Evolutionary conservation across 2,888 invertebrate species (phyloP).

Genomic region (Ectemnius cavifrons): DNA sequence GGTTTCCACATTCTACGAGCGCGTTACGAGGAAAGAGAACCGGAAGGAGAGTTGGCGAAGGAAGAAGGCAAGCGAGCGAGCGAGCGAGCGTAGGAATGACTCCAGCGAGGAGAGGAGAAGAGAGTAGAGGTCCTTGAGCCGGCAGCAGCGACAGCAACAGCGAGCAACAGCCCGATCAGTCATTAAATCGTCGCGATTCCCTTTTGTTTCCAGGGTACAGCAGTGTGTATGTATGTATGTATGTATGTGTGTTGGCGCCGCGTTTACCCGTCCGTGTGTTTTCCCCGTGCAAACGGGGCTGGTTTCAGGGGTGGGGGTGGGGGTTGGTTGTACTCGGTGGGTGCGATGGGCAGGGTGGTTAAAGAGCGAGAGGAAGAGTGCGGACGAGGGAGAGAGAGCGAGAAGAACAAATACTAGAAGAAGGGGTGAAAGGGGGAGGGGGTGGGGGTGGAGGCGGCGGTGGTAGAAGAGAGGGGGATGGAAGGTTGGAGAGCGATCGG

Average conservation of each 20-base stretch:
- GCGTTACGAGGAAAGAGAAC: not conserved
- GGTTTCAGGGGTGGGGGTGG: conserved; percentile 54
- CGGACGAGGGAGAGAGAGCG: conserved; percentile 35
- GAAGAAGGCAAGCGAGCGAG: conserved; percentile 6
- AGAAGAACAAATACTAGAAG: conserved; percentile 21
- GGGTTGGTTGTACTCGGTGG: too few species aligned
- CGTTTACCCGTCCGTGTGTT: conserved; percentile 54
- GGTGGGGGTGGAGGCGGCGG: conserved; percentile 39
- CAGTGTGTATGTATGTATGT: conserved; percentile 19
- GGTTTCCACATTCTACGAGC: not conserved
- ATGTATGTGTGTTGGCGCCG: conserved; percentile 13
- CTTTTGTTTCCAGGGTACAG: conserved; percentile 69
- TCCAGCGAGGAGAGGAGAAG: conserved; percentile 11
- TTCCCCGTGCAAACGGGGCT: conserved; percentile 50
- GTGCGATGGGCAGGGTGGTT: conserved; percentile 49
- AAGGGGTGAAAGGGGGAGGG: conserved; percentile 26
- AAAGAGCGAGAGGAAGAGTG: conserved; percentile 29
- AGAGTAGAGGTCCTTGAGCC: conserved; percentile 45
- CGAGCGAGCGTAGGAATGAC: not conserved
- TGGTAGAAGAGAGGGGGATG: conserved; percentile 39
- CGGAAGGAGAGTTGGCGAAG: conserved; percentile 22
- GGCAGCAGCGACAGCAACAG: conserved; percentile 51
- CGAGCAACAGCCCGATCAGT: conserved; percentile 74
- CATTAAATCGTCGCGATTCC: conserved; percentile 76
- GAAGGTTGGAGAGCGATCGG: conserved; percentile 72